These are phyloP conservation scores for Siniperca scherzeri DNA, from an alignment of 2,797 vertebrate genomes.

Conservation along the genomic window DNA sequence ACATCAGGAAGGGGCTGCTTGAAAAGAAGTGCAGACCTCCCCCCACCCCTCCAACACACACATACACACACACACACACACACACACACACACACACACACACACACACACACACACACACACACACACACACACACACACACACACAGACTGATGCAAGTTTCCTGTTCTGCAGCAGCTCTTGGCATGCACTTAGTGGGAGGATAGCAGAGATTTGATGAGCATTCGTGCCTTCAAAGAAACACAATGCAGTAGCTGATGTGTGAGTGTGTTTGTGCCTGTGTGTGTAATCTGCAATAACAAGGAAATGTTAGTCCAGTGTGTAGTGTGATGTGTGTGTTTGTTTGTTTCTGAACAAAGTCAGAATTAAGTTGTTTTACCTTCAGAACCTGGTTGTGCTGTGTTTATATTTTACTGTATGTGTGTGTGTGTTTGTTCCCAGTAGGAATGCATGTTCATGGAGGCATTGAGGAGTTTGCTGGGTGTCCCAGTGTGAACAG, in stretches of 20 bases:
- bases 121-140: conserved; percentile 18
- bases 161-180: conserved; percentile 64
- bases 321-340: conserved; percentile 29
- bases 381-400: conserved; percentile 19
- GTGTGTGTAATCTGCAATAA: conserved; percentile 39
- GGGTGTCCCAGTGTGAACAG: conserved; percentile 59
- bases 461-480: conserved; percentile 27
- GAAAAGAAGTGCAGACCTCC: conserved; percentile 23
- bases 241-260: conserved; percentile 51
- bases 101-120: conserved; percentile 23
- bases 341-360: conserved; percentile 32
- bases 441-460: conserved; percentile 32
- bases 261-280: conserved; percentile 28
- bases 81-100: conserved; percentile 30
- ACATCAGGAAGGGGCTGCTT: conserved; percentile 20
- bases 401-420: not conserved
- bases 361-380: conserved; percentile 35
- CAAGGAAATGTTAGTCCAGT: conserved; percentile 23
- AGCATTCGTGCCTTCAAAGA: conserved; percentile 40
- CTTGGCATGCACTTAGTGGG: conserved; percentile 62
- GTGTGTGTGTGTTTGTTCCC: not conserved
- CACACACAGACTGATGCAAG: conserved; percentile 44
- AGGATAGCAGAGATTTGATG: conserved; percentile 57
- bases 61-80: conserved; percentile 10
- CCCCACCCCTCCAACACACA: conserved; percentile 2